These are phyloP conservation scores for Crotalus horridus DNA, from an alignment of 2,113 vertebrate genomes.

Conservation along the genomic window DNA sequence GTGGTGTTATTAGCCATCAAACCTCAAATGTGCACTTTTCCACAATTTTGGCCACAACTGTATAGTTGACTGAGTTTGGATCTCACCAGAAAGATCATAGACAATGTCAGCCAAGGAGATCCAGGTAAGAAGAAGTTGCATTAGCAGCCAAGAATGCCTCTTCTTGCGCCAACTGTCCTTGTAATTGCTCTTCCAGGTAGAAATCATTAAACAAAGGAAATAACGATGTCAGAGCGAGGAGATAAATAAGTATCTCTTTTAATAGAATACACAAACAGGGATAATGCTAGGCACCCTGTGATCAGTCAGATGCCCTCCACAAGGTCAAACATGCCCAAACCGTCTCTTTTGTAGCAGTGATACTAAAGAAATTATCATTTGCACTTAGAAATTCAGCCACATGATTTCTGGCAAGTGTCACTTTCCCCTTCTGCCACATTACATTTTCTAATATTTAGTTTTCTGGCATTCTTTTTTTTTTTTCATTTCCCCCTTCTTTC, in stretches of 20 bases:
- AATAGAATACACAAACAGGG: conserved; percentile 48
- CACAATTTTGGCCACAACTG: too few species aligned
- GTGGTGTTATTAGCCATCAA: too few species aligned
- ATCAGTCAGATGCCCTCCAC: conserved; percentile 56
- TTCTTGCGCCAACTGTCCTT: conserved; percentile 44
- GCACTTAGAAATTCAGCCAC: conserved; percentile 60
- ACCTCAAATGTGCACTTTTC: too few species aligned
- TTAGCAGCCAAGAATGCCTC: conserved; percentile 31
- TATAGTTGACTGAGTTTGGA: neutral
- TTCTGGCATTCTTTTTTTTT: conserved; percentile 63
- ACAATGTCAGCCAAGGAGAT: conserved; percentile 18
- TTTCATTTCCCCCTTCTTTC: neutral
- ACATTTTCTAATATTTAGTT: conserved; percentile 74
- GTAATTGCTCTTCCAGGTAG: conserved; percentile 65
- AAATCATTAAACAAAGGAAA: conserved; percentile 66
- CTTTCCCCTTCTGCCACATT: conserved; percentile 69
- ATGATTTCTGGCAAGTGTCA: conserved; percentile 71
- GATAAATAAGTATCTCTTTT: conserved; percentile 76
- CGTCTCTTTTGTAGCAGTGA: conserved; percentile 34
- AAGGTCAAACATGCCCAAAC: conserved; percentile 52
- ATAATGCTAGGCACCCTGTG: conserved; percentile 37
- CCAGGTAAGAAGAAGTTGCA: conserved; percentile 41
- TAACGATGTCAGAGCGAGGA: conserved; percentile 36
- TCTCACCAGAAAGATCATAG: conserved; percentile 18
- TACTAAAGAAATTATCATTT: conserved; percentile 69